Evolutionary conservation across 1,140 invertebrate genomes (phyloP).

Genomic region (Limonius californicus): DNA sequence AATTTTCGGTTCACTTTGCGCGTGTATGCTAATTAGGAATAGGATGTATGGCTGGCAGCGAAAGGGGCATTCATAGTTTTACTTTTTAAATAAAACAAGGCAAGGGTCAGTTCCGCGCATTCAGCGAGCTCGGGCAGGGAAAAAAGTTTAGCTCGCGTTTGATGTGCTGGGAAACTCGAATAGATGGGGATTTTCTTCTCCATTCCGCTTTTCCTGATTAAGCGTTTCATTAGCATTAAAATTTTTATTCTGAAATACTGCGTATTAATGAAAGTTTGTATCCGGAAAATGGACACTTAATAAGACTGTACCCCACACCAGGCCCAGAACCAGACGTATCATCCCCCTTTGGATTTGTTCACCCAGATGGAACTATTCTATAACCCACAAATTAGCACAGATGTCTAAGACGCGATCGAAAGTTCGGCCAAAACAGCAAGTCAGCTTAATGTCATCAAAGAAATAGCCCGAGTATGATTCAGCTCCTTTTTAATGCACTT

Average conservation of each 20-base stretch:
- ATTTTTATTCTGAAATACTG: too few relatives aligned
- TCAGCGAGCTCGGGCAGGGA: slow-evolving; percentile 27
- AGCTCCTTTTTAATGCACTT: slow-evolving; percentile 19
- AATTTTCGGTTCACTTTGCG: slow-evolving; percentile 35
- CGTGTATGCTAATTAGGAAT: slow-evolving; percentile 40
- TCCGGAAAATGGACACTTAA: too few relatives aligned
- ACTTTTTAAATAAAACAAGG: slow-evolving; percentile 41
- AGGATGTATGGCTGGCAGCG: slow-evolving; percentile 38
- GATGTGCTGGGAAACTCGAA: slow-evolving; percentile 23
- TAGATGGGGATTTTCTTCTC: slow-evolving; percentile 6
- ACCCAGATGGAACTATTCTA: not conserved
- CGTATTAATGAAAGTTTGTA: too few relatives aligned
- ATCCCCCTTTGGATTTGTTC: not conserved
- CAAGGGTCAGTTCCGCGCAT: slow-evolving; percentile 41
- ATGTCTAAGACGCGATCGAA: not conserved
- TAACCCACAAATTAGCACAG: not conserved
- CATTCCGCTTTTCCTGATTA: not conserved
- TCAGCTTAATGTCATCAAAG: slow-evolving; percentile 22
- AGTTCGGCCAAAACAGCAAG: slow-evolving; percentile 11
- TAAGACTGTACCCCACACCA: too few relatives aligned
- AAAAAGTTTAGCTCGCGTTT: slow-evolving; percentile 38
- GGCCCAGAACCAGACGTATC: too few relatives aligned
- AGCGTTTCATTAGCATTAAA: too few relatives aligned
- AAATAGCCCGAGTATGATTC: slow-evolving; percentile 21
- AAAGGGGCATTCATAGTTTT: slow-evolving; percentile 40